phyloP scores from a whole-genome alignment of 2,888 invertebrate species.

The Campoplex nolae region DNA sequence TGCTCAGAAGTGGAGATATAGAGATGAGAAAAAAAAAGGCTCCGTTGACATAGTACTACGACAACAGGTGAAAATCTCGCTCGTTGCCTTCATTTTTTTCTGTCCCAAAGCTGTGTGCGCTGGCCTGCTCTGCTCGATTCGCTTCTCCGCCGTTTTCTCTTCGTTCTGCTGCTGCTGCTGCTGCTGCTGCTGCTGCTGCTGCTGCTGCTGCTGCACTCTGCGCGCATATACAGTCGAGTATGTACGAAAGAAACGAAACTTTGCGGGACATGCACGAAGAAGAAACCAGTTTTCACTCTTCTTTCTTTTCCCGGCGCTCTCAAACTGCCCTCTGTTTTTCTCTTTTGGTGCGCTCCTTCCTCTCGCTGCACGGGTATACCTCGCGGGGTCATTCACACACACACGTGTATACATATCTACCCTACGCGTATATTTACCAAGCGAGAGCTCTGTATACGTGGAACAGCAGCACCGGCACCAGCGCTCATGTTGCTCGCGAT shows the following conservation, averaged over 20 bases:
- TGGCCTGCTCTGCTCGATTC: conserved; percentile 43
- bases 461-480: not conserved
- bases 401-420: conserved; percentile 1
- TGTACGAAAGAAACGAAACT: conserved; percentile 45
- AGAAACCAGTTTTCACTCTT: conserved; percentile 71
- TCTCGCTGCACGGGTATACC: conserved; percentile 67
- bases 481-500: conserved; percentile 46
- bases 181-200: not conserved
- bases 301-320: conserved; percentile 56
- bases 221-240: not conserved
- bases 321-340: conserved; percentile 1
- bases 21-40: conserved; percentile 24
- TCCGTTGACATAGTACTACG: conserved; percentile 67
- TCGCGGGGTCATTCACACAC: conserved; percentile 69
- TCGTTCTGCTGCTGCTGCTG: not conserved
- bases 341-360: conserved; percentile 37
- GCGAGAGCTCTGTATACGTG: conserved; percentile 37
- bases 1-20: conserved; percentile 49
- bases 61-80: conserved; percentile 71
- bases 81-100: conserved; percentile 39
- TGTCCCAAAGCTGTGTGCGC: conserved; percentile 11
- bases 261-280: conserved; percentile 54
- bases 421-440: conserved; percentile 32
- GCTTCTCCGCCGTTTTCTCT: conserved; percentile 15
- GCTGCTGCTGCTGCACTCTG: not conserved